A percentile compares a stretch with the other conserved stretches of the same genome.
phyloP scores from a whole-genome alignment of 2,113 vertebrate species.

The Ovis canadensis region DNA sequence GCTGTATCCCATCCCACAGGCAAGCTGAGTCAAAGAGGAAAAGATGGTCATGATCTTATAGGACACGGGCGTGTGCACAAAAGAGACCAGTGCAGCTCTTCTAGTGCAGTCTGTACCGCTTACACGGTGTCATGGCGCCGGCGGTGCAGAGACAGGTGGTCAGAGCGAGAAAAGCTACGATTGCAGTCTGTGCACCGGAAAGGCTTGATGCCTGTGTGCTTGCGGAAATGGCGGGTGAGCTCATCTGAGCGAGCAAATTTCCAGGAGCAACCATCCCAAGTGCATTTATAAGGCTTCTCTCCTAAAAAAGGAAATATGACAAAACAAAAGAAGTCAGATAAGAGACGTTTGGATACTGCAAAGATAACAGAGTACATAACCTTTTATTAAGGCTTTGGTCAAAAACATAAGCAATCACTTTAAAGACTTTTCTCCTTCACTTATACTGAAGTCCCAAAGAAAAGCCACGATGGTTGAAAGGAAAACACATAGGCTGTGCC shows the following conservation, averaged over 20 bases:
- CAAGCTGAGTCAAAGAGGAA: background rate
- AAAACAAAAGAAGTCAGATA: conserved; percentile 23
- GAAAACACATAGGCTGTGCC: background rate
- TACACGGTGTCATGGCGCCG: conserved; percentile 97
- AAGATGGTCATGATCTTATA: background rate
- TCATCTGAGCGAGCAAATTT: conserved; percentile 96
- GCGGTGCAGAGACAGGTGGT: conserved; percentile 95
- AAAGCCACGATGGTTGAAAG: background rate
- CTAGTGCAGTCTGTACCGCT: conserved; percentile 55
- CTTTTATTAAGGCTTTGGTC: background rate
- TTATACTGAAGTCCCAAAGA: background rate
- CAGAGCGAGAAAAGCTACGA: conserved; percentile 97
- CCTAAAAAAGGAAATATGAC: conserved; percentile 76
- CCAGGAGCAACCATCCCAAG: conserved; percentile 97
- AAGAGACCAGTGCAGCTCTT: background rate
- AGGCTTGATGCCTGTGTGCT: conserved; percentile 98
- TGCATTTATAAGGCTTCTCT: conserved; percentile 97
- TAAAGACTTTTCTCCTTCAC: background rate
- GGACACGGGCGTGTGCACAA: background rate
- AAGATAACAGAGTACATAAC: background rate
- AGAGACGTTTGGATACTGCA: background rate
- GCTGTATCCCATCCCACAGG: conserved; percentile 7
- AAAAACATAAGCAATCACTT: background rate
- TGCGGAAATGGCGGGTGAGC: conserved; percentile 96
- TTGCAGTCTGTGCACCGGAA: conserved; percentile 96